Evolutionary conservation across 2,113 vertebrate species (phyloP).

Genomic region (Spea bombifrons): DNA sequence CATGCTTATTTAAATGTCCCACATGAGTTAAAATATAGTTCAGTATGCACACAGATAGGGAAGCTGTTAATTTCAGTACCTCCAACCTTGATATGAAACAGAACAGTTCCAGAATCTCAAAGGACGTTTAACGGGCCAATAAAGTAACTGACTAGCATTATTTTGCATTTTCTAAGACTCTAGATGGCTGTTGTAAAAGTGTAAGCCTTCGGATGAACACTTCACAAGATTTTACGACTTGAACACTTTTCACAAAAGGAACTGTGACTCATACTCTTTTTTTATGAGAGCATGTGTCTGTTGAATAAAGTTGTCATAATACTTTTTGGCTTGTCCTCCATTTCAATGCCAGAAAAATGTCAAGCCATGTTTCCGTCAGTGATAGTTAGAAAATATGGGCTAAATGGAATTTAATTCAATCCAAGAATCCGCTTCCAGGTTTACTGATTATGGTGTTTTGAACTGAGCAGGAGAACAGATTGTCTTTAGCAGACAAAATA

Average conservation of each 20-base stretch:
- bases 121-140: constrained; percentile 18
- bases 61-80: constrained; percentile 37
- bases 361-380: constrained; percentile 42
- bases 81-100: constrained; percentile 46
- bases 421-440: not conserved
- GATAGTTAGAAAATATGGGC: constrained; percentile 23
- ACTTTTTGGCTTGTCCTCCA: constrained; percentile 18
- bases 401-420: constrained; percentile 26
- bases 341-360: constrained; percentile 44
- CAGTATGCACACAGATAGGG: constrained; percentile 44
- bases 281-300: constrained; percentile 49
- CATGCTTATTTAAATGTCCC: constrained; percentile 44
- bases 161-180: constrained; percentile 22
- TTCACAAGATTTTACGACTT: constrained; percentile 45
- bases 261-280: constrained; percentile 46
- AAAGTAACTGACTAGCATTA: constrained; percentile 38
- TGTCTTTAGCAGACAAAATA: not conserved
- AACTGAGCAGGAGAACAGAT: not conserved
- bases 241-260: constrained; percentile 45
- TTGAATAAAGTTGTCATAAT: constrained; percentile 42
- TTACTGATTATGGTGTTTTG: constrained; percentile 12
- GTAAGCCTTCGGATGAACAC: constrained; percentile 51
- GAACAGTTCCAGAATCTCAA: constrained; percentile 42
- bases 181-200: constrained; percentile 49
- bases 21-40: constrained; percentile 31